These are phyloP conservation scores for Antidorcas marsupialis DNA, from an alignment of 2,113 vertebrate genomes.

Conservation along the genomic window DNA sequence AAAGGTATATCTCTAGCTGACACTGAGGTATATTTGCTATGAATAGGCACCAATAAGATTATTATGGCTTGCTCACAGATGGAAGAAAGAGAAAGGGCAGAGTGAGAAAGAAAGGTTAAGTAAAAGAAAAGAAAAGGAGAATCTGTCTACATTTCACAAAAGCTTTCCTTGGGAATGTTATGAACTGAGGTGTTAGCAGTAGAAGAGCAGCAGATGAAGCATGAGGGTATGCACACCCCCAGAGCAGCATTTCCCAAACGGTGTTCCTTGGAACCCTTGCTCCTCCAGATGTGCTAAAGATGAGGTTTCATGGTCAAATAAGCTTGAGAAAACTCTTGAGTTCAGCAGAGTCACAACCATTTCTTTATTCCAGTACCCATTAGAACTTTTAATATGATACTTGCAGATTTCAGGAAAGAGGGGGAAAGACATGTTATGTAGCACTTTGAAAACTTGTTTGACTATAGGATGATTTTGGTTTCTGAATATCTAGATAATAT, in stretches of 20 bases:
- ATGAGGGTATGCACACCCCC: fast-evolving
- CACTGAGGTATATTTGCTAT: background rate
- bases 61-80: background rate
- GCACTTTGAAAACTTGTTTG: background rate
- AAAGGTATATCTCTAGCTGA: background rate
- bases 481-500: background rate
- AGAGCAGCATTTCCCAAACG: background rate
- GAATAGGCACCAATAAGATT: background rate
- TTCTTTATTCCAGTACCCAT: background rate
- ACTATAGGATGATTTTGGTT: background rate
- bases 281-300: background rate
- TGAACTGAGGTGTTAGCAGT: background rate
- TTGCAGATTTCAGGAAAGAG: background rate
- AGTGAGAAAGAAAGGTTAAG: background rate
- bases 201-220: background rate
- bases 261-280: background rate
- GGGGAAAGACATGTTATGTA: background rate
- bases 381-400: background rate
- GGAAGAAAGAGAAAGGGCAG: background rate
- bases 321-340: background rate
- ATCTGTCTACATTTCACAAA: no score
- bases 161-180: background rate
- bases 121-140: background rate
- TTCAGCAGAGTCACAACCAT: background rate
- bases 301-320: background rate